Base-by-base conservation (phyloP, 2,888 invertebrate genomes). In the Ornithoptera alexandrae region DNA sequence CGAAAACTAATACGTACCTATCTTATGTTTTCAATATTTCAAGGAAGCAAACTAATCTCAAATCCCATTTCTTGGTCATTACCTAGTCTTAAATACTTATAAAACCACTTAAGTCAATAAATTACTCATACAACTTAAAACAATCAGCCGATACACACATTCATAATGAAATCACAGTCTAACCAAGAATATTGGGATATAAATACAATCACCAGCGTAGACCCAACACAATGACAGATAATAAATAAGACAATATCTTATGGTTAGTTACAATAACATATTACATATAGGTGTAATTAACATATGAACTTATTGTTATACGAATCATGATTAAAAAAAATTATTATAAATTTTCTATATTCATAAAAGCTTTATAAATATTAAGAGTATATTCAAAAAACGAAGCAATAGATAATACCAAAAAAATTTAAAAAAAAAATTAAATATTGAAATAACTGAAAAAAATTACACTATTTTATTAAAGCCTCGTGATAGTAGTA, bases 41-140 rank as follows among this genome's bases (percentile, higher is more conserved):
- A 20, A 39, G 17, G 36, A 53, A 63, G 60, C 53, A 60, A 62
- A 59, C 63, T 42, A 67, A 59, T 36, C 18, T 36, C 39, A 62
- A 62, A 50, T 62, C n/a, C 67, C 70, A 70, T 70, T 66, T 66
- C 70, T 67, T 60, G 24, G 66, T 67, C 62, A 64, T 68, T 18
- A 63, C 57, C 50, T 20, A 53, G 50, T 15, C 30, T n/a, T 46
- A 57, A 39, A 64, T 56, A 60, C 22, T 12, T 6, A 53, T 46
- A 57, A 70, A 67, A 59, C 66, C 20, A 22, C 36, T 20, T 42
- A 65, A 57, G 62, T 63, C 66, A 69, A 71, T 64, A 71, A 68
- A 66, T 70, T 66, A 71, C 61, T 71, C 66, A 71, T 58, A 59
- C 66, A 61, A 68, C 65, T 65, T 59, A 58, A 68, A 64, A 62